These are phyloP conservation scores for Callyntrura guangdongensis DNA, from an alignment of 2,888 invertebrate genomes.

Conservation along the genomic window DNA sequence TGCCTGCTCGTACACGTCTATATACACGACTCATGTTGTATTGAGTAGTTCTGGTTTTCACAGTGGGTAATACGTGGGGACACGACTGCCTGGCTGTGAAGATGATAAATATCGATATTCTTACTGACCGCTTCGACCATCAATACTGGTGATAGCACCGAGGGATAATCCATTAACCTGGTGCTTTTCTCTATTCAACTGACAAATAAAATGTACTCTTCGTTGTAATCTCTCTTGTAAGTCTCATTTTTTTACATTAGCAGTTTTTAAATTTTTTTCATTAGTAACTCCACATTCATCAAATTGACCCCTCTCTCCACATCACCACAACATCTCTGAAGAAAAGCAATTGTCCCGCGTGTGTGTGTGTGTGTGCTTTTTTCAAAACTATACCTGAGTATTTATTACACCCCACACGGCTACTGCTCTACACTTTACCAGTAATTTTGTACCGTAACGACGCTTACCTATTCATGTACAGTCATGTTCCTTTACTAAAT, in stretches of 20 bases:
- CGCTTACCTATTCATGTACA: background rate
- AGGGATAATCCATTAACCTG: slow-evolving; percentile 38
- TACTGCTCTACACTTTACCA: background rate
- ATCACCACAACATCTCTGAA: background rate
- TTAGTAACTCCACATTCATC: slow-evolving; percentile 69
- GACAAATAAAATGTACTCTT: slow-evolving; percentile 42
- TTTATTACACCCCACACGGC: slow-evolving; percentile 45
- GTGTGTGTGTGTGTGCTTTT: too few relatives aligned
- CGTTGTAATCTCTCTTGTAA: slow-evolving; percentile 19
- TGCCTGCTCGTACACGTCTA: background rate
- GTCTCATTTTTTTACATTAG: slow-evolving; percentile 36
- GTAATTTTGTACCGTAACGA: too few relatives aligned
- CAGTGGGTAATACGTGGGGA: background rate
- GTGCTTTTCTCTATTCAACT: background rate
- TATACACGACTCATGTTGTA: background rate
- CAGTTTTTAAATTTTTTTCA: slow-evolving; percentile 55
- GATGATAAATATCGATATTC: slow-evolving; percentile 44
- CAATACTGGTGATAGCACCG: slow-evolving; percentile 18
- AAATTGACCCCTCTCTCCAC: background rate
- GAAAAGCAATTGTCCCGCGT: background rate
- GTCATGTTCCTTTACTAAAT: slow-evolving; percentile 14
- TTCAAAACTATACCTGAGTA: background rate
- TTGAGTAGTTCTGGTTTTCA: background rate
- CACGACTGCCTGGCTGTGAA: background rate
- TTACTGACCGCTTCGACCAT: background rate